Percentiles rank a stretch among this genome's conserved stretches.
These are phyloP conservation scores for Sebastes itinus DNA, from an alignment of 2,797 vertebrate genomes.

Conservation along the genomic window DNA sequence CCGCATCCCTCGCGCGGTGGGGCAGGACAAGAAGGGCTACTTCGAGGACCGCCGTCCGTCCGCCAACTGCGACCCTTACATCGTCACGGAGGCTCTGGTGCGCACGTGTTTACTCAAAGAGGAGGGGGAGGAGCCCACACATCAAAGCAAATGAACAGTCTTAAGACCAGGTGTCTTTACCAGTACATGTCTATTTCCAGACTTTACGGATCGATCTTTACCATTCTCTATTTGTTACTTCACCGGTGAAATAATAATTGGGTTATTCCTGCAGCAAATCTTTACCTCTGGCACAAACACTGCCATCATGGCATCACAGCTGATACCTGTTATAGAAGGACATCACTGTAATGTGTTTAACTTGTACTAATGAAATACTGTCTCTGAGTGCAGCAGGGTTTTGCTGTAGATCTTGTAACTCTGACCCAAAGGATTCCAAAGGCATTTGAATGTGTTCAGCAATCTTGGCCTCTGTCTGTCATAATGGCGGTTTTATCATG, in stretches of 20 bases:
- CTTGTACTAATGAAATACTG: slow-evolving; percentile 37
- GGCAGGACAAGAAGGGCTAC: slow-evolving; percentile 94
- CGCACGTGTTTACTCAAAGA: slow-evolving; percentile 92
- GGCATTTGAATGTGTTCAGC: slow-evolving; percentile 54
- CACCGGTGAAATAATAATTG: slow-evolving; percentile 11
- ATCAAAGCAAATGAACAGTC: slow-evolving; percentile 79
- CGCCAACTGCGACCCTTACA: slow-evolving; percentile 94
- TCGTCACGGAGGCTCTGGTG: slow-evolving; percentile 91
- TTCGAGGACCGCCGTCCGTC: slow-evolving; percentile 96
- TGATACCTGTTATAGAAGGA: slow-evolving; percentile 8
- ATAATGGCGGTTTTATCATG: background rate
- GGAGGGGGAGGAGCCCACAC: slow-evolving; percentile 87
- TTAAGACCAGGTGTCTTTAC: background rate
- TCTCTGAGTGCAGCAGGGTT: background rate
- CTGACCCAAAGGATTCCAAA: slow-evolving; percentile 35
- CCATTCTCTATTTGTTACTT: background rate
- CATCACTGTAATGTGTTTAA: slow-evolving; percentile 18
- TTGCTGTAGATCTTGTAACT: slow-evolving; percentile 23
- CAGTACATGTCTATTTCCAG: slow-evolving; percentile 19
- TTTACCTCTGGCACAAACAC: slow-evolving; percentile 13
- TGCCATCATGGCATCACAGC: background rate
- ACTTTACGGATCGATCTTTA: background rate
- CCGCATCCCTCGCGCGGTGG: slow-evolving; percentile 91
- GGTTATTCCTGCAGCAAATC: background rate
- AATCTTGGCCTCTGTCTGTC: slow-evolving; percentile 4